Percentiles rank a stretch among this genome's conserved stretches.
Evolutionary conservation across 1,140 invertebrate species (phyloP).

Genomic region (Apis dorsata): DNA sequence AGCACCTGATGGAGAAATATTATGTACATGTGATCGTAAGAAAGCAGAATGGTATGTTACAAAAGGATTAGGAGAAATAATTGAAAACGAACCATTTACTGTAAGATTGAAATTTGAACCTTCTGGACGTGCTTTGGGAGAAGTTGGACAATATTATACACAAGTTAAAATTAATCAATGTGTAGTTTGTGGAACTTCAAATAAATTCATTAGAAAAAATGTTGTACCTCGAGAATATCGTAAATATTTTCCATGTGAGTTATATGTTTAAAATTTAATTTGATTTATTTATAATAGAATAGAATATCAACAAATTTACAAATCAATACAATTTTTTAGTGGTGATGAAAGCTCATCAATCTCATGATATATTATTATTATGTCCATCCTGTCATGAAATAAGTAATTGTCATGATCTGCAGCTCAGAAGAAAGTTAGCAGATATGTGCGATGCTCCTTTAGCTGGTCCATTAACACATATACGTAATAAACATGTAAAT

Average conservation of each 20-base stretch:
- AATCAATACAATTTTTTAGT: conserved; percentile 72
- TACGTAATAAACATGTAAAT: conserved; percentile 60
- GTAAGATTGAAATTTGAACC: conserved; percentile 91
- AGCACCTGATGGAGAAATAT: conserved; percentile 88
- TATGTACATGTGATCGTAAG: conserved; percentile 90
- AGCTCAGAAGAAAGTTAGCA: conserved; percentile 83
- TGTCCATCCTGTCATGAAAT: conserved; percentile 87
- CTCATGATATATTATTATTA: conserved; percentile 90
- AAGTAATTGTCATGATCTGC: conserved; percentile 86
- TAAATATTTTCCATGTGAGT: conserved; percentile 88
- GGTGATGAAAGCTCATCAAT: conserved; percentile 90
- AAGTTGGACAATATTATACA: conserved; percentile 87
- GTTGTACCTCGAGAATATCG: conserved; percentile 92
- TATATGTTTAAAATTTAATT: not conserved
- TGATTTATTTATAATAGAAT: not conserved
- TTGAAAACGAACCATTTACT: conserved; percentile 86
- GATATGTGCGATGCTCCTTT: conserved; percentile 84
- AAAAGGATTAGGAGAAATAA: conserved; percentile 84
- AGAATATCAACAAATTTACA: not conserved
- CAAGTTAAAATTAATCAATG: conserved; percentile 90
- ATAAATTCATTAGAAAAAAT: conserved; percentile 89
- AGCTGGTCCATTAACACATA: conserved; percentile 69
- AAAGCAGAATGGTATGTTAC: conserved; percentile 90
- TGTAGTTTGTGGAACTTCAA: conserved; percentile 88
- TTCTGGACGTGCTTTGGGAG: conserved; percentile 85